phyloP scores from a whole-genome alignment of 2,888 invertebrate species.

The Uropetala carovei region DNA sequence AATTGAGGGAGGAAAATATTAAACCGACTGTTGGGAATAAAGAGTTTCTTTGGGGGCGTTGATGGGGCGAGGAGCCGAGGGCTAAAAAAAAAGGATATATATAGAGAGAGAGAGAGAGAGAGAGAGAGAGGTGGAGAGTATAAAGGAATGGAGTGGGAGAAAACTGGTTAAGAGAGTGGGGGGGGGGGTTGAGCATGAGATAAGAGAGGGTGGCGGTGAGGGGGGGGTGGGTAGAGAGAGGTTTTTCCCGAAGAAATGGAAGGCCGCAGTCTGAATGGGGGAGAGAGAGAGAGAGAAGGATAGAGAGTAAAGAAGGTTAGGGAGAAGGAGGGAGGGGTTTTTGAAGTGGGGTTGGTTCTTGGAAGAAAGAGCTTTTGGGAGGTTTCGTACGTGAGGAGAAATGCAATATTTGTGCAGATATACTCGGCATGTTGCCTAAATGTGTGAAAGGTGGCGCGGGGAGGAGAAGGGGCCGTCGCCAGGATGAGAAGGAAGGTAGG shows the following conservation, averaged over 20 bases:
- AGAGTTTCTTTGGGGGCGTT: slow-evolving; percentile 51
- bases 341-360: slow-evolving; percentile 40
- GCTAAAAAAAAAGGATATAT: neutral
- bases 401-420: slow-evolving; percentile 62
- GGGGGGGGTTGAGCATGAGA: neutral
- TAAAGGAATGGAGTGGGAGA: neutral
- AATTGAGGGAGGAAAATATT: slow-evolving; percentile 33
- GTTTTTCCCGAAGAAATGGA: slow-evolving; percentile 49
- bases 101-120: neutral
- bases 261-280: slow-evolving; percentile 42
- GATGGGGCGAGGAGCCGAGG: slow-evolving; percentile 12
- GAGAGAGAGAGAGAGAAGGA: neutral
- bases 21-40: slow-evolving; percentile 27
- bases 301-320: neutral
- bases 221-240: neutral
- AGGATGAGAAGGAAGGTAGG: neutral
- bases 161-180: neutral
- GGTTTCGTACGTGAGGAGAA: slow-evolving; percentile 60
- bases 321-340: slow-evolving; percentile 30
- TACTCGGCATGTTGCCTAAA: slow-evolving; percentile 61
- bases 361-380: slow-evolving; percentile 52
- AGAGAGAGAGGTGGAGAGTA: neutral
- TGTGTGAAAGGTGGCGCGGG: slow-evolving; percentile 23
- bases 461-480: neutral
- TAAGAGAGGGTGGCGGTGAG: neutral